Conservation (phyloP, 2,113 vertebrate species). For the Stegastes partitus region DNA sequence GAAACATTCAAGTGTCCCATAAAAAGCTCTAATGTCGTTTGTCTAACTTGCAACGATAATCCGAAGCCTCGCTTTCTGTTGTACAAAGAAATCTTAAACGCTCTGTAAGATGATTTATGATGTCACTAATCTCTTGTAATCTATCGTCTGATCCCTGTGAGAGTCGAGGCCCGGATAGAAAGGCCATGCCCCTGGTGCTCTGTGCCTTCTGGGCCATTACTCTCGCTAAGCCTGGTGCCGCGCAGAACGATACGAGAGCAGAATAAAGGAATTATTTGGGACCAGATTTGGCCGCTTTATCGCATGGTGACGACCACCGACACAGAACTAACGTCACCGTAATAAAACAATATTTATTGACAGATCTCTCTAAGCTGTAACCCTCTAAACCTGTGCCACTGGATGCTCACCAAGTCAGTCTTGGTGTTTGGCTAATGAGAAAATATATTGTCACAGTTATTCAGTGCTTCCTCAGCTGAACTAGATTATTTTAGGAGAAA, state of each 20-base stretch:
- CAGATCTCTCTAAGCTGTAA: not conserved
- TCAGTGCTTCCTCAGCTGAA: constrained; percentile 19
- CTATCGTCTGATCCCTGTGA: constrained; percentile 38
- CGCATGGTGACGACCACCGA: not conserved
- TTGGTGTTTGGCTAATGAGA: constrained; percentile 10
- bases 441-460: constrained; percentile 18
- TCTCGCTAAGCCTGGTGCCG: constrained; percentile 22
- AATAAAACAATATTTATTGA: not conserved
- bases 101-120: constrained; percentile 29
- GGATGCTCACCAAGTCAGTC: not conserved
- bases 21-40: not conserved
- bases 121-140: constrained; percentile 60
- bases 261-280: constrained; percentile 13
- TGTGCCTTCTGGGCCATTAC: constrained; percentile 11
- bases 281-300: not conserved
- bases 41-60: not conserved
- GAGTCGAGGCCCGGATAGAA: constrained; percentile 38
- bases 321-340: not conserved
- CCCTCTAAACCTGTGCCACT: not conserved
- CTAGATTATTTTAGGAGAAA: constrained; percentile 27
- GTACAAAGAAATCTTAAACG: not conserved
- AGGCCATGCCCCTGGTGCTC: constrained; percentile 29
- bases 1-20: not conserved
- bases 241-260: constrained; percentile 15
- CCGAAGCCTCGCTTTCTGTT: not conserved